Evolutionary conservation across 2,888 invertebrate species (phyloP), one percentile per base, ranked within the genome.

Genomic region (Nemoura dubitans): DNA sequence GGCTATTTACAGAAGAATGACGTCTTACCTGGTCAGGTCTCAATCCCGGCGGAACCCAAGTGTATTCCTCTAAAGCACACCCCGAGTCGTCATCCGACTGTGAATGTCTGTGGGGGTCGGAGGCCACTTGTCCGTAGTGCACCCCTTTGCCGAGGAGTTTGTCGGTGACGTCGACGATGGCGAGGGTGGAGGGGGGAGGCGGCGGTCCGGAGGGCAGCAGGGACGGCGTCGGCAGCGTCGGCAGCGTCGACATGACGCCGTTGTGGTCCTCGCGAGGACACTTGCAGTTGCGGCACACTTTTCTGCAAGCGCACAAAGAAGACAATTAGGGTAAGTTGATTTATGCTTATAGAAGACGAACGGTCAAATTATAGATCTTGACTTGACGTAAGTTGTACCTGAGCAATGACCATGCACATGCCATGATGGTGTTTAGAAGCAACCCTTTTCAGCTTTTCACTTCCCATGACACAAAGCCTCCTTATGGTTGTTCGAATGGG

Each of bases 61-160:
- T 98, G 92, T 98, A 99, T 92, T 99, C 99, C 91, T 99, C 99
- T 89, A 99, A 92, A 28, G 98, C 98, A 91, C 99, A 99, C 14
- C 99, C 99, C 86, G 98, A 98, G 92, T 99, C 99, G 91, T 99
- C 98, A 91, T 99, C 99, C 88, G 97, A 98, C 91, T 98, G 98
- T 84, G 97, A 97, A 90, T 97, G 96, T 88, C 97, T 92, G 90
- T 97, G 97, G 87, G 96, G 96, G 90, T 96, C 96, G 88, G 92
- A 90, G 87, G 87, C 78, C 90, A 90, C 83, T n/a, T 91, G 91
- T 5, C 91, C 90, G 88, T 91, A 92, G 16, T 91, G 92, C 0
- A 93, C 94, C 0, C 94, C 94, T 91, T 94, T 94, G 85, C 88
- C 42, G 88, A 94, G 90, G 76, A 93, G 92, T 88, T 94, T 90